These are phyloP conservation scores for Eonycteris spelaea DNA, from an alignment of 2,113 vertebrate genomes.

Conservation along the genomic window DNA sequence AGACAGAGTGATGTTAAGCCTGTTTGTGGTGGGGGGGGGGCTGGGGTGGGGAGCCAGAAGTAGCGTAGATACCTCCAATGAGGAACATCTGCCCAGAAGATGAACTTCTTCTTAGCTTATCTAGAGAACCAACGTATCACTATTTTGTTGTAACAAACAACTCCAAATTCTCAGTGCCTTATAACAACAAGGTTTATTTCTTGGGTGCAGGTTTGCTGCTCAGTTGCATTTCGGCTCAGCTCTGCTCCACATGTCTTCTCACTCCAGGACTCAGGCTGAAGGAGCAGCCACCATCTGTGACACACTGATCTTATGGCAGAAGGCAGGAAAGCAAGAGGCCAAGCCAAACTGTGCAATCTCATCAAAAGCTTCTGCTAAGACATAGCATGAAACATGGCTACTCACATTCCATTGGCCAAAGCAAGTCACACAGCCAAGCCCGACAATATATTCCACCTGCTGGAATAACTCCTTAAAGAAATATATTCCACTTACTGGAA, in stretches of 20 bases:
- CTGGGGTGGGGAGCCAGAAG: background rate
- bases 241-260: background rate
- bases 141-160: background rate
- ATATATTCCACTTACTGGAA: background rate
- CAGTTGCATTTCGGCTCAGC: background rate
- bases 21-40: no score
- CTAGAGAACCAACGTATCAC: background rate
- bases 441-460: background rate
- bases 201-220: background rate
- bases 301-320: background rate
- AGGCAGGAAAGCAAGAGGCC: background rate
- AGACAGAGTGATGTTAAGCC: background rate
- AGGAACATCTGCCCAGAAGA: background rate
- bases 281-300: background rate
- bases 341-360: background rate
- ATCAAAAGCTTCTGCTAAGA: background rate
- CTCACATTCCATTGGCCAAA: background rate
- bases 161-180: background rate
- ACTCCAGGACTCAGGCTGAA: background rate
- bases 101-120: background rate
- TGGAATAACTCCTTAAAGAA: constrained; percentile 12
- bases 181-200: background rate
- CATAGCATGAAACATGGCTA: background rate
- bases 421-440: background rate
- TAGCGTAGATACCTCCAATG: background rate